Base-by-base conservation (phyloP, 2,113 vertebrate genomes). In the Sapajus apella region DNA sequence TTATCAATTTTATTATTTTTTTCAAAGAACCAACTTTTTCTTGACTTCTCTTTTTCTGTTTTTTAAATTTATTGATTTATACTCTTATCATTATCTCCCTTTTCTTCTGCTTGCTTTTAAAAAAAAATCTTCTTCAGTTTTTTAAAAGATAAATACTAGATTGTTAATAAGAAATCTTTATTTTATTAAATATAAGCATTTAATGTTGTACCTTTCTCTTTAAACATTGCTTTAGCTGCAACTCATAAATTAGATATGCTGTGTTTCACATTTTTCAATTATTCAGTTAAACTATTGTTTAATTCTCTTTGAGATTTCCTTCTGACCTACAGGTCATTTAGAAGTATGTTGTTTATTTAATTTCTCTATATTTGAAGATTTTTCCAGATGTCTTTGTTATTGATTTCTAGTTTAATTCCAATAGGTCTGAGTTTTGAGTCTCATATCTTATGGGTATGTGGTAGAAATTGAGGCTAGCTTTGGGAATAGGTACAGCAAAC, bases 1-100 rank as follows among this genome's bases (percentile, higher is more conserved):
- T 91, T 91, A 87, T 95, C 95, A 95, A 95, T 96, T 61, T 90
- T 97, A 97, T 90, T 90, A 90, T 91, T 87, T 82, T 79, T 70
- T 96, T 89, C 45, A 80, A 93, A 95, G 86, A 96, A 80, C 73
- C 43, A 76, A 64, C 86, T 94, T 96, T 93, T 96, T 40, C 76
- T 94, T 90, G 83, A 95, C 89, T 93, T 97, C 18, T 94, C 50
- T 96, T 95, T 98, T 95, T 84, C 81, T 93, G 52, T 89, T 96
- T 96, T 93, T 95, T 14, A 64, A 89, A 97, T 96, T 87, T 43
- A 97, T 83, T 27, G 68, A 94, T 95, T 95, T 85, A 43, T 32
- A 56, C 79, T 23, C 73, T 92, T 73, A 56, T 50, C 27, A 45
- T 83, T 64, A 76, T 66, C 23, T 66, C 40, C 66, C 4, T 58